phyloP scores from a whole-genome alignment of 2,797 vertebrate genomes.

The Myripristis murdjan region DNA sequence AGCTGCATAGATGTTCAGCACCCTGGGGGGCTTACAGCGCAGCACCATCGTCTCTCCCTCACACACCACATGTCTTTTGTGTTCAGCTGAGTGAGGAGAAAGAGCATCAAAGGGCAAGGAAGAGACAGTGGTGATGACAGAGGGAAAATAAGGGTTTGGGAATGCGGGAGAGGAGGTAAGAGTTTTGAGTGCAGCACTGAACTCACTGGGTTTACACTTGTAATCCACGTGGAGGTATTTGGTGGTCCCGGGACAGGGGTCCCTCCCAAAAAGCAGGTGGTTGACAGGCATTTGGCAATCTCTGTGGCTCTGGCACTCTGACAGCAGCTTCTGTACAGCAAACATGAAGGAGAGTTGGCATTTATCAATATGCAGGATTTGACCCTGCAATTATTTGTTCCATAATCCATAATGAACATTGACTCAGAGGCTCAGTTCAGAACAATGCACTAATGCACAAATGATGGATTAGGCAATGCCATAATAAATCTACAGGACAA shows the following conservation, averaged over 20 bases:
- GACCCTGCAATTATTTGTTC: neutral
- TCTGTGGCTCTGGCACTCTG: conserved; percentile 96
- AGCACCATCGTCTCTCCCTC: conserved; percentile 91
- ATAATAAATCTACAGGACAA: neutral
- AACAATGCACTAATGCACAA: too few relatives aligned
- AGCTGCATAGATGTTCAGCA: conserved; percentile 95
- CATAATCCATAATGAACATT: neutral
- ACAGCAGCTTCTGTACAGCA: conserved; percentile 92
- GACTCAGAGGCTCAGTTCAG: too few relatives aligned
- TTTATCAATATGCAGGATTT: neutral
- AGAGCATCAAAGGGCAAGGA: conserved; percentile 6
- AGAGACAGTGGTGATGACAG: neutral
- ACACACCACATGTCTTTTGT: conserved; percentile 92
- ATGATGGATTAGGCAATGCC: neutral
- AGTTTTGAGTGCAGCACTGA: conserved; percentile 12
- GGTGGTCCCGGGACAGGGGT: conserved; percentile 93
- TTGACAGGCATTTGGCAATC: conserved; percentile 94
- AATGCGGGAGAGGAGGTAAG: neutral
- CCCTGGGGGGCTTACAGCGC: conserved; percentile 92
- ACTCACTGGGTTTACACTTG: conserved; percentile 99
- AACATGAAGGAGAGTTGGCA: neutral
- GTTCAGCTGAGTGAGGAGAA: conserved; percentile 86
- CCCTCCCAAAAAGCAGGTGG: conserved; percentile 94
- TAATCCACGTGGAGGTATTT: conserved; percentile 97
- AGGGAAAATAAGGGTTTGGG: conserved; percentile 4